A percentile compares a stretch with the other conserved stretches of the same genome.
phyloP scores from a whole-genome alignment of 2,888 invertebrate species.

The Drosophila flavopinicola region DNA sequence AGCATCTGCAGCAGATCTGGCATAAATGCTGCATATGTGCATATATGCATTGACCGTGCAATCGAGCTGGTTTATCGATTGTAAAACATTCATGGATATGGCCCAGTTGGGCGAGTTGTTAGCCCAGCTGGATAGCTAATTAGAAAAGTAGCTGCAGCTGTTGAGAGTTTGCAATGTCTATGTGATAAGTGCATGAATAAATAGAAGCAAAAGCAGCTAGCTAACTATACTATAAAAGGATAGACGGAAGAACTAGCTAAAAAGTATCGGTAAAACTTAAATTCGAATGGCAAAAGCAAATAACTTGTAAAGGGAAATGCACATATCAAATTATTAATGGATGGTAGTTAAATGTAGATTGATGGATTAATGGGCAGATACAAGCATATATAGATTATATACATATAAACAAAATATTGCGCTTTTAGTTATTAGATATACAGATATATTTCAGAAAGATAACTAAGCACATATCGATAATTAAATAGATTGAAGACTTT shows the following conservation, averaged over 20 bases:
- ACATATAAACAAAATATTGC: no score
- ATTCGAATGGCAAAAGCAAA: neutral
- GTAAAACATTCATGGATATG: conserved; percentile 10
- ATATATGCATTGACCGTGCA: conserved; percentile 2
- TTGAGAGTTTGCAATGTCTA: neutral
- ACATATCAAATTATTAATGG: no score
- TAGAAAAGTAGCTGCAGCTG: conserved; percentile 31
- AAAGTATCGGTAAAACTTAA: no score
- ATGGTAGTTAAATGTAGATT: no score
- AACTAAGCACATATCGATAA: no score
- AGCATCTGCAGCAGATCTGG: conserved; percentile 35
- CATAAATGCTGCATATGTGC: conserved; percentile 25
- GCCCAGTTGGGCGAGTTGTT: conserved; percentile 35
- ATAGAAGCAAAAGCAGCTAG: neutral
- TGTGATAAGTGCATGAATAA: conserved; percentile 7
- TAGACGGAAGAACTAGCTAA: neutral
- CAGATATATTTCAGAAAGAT: no score
- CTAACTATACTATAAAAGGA: neutral
- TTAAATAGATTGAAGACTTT: no score
- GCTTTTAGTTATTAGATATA: no score
- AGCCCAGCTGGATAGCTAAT: conserved; percentile 51
- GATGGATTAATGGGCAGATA: no score
- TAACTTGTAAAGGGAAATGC: no score
- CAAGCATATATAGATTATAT: no score
- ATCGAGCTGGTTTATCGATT: conserved; percentile 39